Evolutionary conservation across 1,140 invertebrate species (phyloP).

Genomic region (Cotesia vestalis): DNA sequence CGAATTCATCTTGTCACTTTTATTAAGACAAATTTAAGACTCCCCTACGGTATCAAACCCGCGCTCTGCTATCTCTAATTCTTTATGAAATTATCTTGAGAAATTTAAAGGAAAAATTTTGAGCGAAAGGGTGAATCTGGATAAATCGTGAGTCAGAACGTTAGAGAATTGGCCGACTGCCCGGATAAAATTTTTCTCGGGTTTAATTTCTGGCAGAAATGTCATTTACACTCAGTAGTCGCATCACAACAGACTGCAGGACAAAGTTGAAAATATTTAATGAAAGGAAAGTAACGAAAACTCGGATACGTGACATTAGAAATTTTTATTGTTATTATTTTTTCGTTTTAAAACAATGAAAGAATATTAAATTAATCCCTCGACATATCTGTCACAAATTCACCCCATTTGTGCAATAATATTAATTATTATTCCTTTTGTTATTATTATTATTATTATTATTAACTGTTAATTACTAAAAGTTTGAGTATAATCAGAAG

Average conservation of each 20-base stretch:
- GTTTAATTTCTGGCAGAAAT: constrained; percentile 10
- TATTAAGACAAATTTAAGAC: constrained; percentile 27
- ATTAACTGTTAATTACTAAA: too few relatives aligned
- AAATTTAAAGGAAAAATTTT: neutral
- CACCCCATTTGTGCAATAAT: too few relatives aligned
- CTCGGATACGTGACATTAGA: constrained; percentile 37
- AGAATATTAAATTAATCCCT: neutral
- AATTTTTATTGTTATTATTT: constrained; percentile 23
- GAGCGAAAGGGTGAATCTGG: neutral
- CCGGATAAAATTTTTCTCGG: constrained; percentile 31
- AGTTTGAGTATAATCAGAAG: too few relatives aligned
- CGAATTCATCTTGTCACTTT: constrained; percentile 28
- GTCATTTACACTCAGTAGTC: constrained; percentile 13
- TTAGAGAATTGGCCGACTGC: constrained; percentile 26
- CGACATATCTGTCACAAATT: too few relatives aligned
- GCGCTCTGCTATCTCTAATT: neutral
- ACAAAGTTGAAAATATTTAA: neutral
- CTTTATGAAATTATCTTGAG: neutral
- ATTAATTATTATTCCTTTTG: too few relatives aligned
- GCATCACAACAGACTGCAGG: too few relatives aligned
- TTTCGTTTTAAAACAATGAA: neutral
- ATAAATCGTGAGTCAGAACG: neutral
- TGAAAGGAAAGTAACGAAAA: constrained; percentile 19
- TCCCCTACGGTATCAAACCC: neutral
- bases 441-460: too few relatives aligned